Percentiles rank a stretch among this genome's conserved stretches.
Evolutionary conservation across 2,797 vertebrate species (phyloP).

Genomic region (Eutrigla gurnardus): DNA sequence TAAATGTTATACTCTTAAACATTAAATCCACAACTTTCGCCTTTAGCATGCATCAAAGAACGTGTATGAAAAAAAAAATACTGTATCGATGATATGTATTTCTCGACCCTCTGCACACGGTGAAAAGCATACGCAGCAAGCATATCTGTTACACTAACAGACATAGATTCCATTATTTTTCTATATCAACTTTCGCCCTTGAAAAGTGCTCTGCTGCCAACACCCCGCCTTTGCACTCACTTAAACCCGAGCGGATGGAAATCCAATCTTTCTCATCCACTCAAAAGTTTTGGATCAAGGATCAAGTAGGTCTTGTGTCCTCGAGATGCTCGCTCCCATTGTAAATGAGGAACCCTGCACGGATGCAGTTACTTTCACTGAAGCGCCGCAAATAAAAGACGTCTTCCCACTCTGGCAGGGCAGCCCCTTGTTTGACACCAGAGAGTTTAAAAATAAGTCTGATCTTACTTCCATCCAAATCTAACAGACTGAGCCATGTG

Average conservation of each 20-base stretch:
- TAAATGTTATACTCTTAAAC: background rate
- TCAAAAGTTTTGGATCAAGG: constrained; percentile 23
- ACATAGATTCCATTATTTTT: background rate
- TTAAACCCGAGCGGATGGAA: constrained; percentile 14
- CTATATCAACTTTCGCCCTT: constrained; percentile 1
- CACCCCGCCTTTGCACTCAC: background rate
- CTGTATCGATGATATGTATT: background rate
- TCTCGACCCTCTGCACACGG: no score
- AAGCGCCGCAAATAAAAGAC: constrained; percentile 19
- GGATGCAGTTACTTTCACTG: constrained; percentile 6
- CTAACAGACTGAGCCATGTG: constrained; percentile 55
- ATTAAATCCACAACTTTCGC: background rate
- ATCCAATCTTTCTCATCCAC: background rate
- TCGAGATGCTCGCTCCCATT: constrained; percentile 23
- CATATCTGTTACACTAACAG: background rate
- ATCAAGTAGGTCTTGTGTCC: constrained; percentile 31
- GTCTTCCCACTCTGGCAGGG: constrained; percentile 30
- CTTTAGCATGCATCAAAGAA: background rate
- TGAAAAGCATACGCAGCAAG: background rate
- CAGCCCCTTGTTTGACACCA: constrained; percentile 45
- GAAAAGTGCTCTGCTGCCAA: background rate
- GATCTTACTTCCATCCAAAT: constrained; percentile 38
- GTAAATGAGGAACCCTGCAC: constrained; percentile 10
- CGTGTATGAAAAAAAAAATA: background rate
- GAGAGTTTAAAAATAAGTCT: constrained; percentile 50